Evolutionary conservation across 2,797 vertebrate genomes (phyloP).

Genomic region (Mus caroli): DNA sequence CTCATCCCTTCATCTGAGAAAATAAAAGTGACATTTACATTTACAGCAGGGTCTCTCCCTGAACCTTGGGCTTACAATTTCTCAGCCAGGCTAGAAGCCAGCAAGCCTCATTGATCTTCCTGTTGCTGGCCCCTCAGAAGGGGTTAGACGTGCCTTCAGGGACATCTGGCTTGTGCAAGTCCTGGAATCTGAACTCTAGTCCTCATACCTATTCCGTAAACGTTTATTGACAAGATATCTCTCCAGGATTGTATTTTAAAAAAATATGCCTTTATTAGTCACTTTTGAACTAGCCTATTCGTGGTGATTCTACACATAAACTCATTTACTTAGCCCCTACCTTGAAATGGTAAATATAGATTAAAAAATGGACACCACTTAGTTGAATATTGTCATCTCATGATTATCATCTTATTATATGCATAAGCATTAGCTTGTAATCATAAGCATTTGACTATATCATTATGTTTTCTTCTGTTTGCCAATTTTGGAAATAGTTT

Average conservation of each 20-base stretch:
- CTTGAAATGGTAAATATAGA: conserved; percentile 62
- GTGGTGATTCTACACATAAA: conserved; percentile 22
- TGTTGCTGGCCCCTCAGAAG: not conserved
- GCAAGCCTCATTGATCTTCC: not conserved
- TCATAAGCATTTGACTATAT: not conserved
- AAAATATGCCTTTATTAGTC: conserved; percentile 31
- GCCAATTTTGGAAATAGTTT: conserved; percentile 44
- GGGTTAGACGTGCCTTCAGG: not conserved
- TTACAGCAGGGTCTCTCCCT: not conserved
- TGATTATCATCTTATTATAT: conserved; percentile 7
- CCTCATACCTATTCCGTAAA: not conserved
- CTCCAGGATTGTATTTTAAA: not conserved
- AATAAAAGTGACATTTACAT: not conserved
- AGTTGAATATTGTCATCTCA: conserved; percentile 51
- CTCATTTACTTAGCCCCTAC: conserved; percentile 53
- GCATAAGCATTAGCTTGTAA: conserved; percentile 11
- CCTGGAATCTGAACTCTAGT: not conserved
- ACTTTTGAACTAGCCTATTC: conserved; percentile 16
- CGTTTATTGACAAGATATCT: not conserved
- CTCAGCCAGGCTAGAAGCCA: not conserved
- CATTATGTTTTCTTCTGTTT: conserved; percentile 35
- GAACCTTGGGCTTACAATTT: not conserved
- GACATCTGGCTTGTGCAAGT: not conserved
- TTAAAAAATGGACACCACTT: conserved; percentile 29
- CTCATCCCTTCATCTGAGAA: not conserved